phyloP scores from a whole-genome alignment of 2,797 vertebrate genomes.

The Glossophaga mutica region DNA sequence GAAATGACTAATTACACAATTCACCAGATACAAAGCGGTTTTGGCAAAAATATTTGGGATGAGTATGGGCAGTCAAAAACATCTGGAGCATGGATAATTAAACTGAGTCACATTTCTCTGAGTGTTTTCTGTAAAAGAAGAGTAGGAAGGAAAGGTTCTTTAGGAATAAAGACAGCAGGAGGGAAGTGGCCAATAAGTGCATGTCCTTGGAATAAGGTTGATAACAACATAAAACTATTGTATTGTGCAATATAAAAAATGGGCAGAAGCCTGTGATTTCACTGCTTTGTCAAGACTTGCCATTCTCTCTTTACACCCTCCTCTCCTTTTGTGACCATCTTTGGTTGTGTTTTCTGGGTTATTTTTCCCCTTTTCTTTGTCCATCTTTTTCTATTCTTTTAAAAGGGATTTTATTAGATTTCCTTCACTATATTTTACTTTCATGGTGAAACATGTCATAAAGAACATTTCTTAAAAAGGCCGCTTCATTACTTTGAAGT shows the following conservation, averaged over 20 bases:
- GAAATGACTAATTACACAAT: background rate
- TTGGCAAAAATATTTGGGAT: background rate
- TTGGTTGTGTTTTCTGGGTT: background rate
- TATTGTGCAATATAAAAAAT: background rate
- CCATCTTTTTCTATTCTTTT: background rate
- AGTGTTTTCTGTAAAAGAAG: background rate
- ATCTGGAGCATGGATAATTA: background rate
- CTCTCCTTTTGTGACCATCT: background rate
- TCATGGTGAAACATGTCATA: background rate
- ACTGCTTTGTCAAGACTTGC: background rate
- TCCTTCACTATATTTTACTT: background rate
- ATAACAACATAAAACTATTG: background rate
- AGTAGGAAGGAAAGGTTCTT: background rate
- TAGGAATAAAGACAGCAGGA: background rate
- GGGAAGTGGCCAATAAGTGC: background rate
- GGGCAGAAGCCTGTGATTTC: background rate
- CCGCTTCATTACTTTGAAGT: background rate
- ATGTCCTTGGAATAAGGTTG: background rate
- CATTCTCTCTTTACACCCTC: background rate
- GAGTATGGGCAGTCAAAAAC: background rate
- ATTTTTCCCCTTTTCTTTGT: background rate
- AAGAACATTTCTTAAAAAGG: background rate
- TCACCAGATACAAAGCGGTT: background rate
- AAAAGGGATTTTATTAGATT: background rate
- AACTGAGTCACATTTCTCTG: background rate